These are phyloP conservation scores for Linnaemya tessellans DNA, from an alignment of 2,888 invertebrate genomes.

Conservation along the genomic window DNA sequence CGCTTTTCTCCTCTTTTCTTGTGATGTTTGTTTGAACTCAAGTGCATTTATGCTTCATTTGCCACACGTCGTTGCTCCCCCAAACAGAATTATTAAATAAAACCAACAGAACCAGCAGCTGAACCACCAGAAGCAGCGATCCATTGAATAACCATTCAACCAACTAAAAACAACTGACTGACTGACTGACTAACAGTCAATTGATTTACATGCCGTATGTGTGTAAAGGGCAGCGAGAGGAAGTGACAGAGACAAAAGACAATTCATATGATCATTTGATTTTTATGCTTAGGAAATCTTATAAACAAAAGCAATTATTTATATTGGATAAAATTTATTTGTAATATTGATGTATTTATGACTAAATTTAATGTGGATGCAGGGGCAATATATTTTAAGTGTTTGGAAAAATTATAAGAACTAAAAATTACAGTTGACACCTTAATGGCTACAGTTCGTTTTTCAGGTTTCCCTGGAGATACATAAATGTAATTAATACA, in stretches of 20 bases:
- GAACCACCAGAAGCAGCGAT: slow-evolving; percentile 46
- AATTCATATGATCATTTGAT: slow-evolving; percentile 31
- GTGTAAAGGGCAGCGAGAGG: neutral
- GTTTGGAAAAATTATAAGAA: slow-evolving; percentile 6
- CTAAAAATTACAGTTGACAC: slow-evolving; percentile 17
- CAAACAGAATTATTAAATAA: slow-evolving; percentile 55
- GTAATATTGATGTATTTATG: neutral
- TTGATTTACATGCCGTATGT: slow-evolving; percentile 22
- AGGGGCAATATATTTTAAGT: slow-evolving; percentile 4
- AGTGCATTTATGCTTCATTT: slow-evolving; percentile 71
- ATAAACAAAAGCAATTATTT: slow-evolving; percentile 19
- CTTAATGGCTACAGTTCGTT: neutral
- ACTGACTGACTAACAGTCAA: slow-evolving; percentile 16
- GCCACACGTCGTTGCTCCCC: slow-evolving; percentile 58
- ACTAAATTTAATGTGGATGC: neutral
- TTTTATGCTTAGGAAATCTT: neutral
- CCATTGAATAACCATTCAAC: slow-evolving; percentile 53
- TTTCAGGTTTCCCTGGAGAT: neutral
- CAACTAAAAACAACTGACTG: slow-evolving; percentile 27
- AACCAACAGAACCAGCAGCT: slow-evolving; percentile 21
- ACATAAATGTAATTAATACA: too few relatives aligned
- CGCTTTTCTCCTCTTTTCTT: neutral
- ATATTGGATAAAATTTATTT: neutral
- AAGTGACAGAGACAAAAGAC: neutral
- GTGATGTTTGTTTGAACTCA: slow-evolving; percentile 44